phyloP scores from a whole-genome alignment of 1,140 invertebrate genomes.

The Limonius californicus region DNA sequence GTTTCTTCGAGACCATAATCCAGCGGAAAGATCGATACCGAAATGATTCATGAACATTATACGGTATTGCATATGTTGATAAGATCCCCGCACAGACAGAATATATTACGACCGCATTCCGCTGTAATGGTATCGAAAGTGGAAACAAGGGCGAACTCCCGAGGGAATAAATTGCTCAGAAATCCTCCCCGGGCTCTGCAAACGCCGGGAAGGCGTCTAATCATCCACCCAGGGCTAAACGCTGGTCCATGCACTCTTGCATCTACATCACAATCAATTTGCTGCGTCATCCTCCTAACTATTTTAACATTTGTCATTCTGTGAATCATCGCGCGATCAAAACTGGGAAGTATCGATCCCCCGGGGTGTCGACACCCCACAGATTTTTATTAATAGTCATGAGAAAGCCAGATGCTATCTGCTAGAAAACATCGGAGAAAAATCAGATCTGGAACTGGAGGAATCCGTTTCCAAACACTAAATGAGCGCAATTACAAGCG shows the following conservation, averaged over 20 bases:
- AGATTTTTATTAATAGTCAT: no score
- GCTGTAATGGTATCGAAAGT: constrained; percentile 27
- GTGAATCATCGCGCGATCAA: background rate
- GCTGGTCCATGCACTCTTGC: background rate
- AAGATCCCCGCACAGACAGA: constrained; percentile 20
- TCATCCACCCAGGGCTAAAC: background rate
- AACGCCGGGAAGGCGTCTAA: constrained; percentile 19
- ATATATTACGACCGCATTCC: constrained; percentile 26
- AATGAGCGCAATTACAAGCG: background rate
- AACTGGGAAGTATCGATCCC: background rate
- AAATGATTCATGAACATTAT: constrained; percentile 24
- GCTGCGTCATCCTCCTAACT: background rate
- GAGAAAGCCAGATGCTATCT: no score
- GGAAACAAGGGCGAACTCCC: constrained; percentile 24
- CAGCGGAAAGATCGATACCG: background rate
- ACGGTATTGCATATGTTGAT: constrained; percentile 25
- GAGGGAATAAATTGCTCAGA: constrained; percentile 23
- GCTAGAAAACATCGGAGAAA: no score
- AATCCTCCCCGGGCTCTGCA: constrained; percentile 15
- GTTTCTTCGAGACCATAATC: background rate
- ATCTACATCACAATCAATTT: constrained; percentile 4
- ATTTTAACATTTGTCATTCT: background rate
- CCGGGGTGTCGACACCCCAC: no score
- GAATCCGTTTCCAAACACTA: no score
- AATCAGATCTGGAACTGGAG: no score